Evolutionary conservation across 2,797 vertebrate genomes (phyloP).

Genomic region (Tokudaia tokunoshimensis): DNA sequence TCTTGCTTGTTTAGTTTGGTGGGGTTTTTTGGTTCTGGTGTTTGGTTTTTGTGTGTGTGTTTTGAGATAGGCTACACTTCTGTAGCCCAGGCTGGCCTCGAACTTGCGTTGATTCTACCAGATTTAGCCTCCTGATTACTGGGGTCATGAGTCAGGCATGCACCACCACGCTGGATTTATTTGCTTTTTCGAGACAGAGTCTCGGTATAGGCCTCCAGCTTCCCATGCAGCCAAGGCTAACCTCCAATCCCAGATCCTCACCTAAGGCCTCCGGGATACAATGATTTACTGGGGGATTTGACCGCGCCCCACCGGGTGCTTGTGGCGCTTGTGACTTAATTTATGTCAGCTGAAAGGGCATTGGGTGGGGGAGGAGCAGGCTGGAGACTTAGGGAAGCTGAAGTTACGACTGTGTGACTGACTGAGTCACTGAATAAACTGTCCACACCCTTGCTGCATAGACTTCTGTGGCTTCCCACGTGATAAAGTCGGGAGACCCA

Average conservation of each 20-base stretch:
- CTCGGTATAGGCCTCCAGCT: not conserved
- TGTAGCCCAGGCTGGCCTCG: not conserved
- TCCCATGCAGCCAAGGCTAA: not conserved
- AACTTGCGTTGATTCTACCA: not conserved
- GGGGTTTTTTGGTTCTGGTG: not conserved
- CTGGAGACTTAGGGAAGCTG: not conserved
- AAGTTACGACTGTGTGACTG: not conserved
- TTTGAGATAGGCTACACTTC: not conserved
- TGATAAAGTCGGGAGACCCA: constrained; percentile 35
- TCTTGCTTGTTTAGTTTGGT: not conserved
- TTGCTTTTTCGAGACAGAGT: not conserved
- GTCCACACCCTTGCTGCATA: constrained; percentile 42
- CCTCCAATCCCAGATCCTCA: not conserved
- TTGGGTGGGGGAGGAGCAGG: not conserved
- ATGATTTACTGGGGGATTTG: not conserved
- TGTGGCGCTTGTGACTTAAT: constrained; percentile 4
- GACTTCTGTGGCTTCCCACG: not conserved
- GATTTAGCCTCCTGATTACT: not conserved
- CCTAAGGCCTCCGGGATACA: not conserved
- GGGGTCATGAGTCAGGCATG: not conserved
- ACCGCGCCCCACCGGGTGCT: not conserved
- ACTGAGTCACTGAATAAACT: constrained; percentile 60
- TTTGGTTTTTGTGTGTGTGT: not conserved
- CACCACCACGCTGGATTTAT: not conserved
- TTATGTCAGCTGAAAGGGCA: not conserved